phyloP scores from a whole-genome alignment of 64 coral and sea anemone species.

The Dendrophyllia cribrosa region DNA sequence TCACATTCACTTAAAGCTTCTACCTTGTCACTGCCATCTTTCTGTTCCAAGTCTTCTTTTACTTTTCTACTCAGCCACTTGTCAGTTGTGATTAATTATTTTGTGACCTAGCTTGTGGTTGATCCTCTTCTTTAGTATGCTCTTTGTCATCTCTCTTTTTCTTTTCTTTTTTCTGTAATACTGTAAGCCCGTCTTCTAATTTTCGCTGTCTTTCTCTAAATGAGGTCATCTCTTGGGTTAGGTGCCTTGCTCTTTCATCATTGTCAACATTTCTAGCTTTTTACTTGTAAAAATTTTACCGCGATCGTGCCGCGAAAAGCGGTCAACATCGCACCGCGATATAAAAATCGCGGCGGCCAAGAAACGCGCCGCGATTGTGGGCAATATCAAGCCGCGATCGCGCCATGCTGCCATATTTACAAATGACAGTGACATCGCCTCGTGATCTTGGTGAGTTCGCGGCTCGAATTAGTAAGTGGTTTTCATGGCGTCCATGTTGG shows the following conservation, averaged over 20 bases:
- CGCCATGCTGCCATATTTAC: too few relatives aligned
- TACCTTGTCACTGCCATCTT: constrained; percentile 24
- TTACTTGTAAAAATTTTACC: too few relatives aligned
- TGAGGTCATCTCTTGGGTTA: constrained; percentile 43
- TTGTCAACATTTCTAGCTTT: constrained; percentile 39
- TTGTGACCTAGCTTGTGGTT: constrained; percentile 19
- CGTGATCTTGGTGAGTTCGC: too few relatives aligned
- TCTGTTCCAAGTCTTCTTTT: constrained; percentile 36
- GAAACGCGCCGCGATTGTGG: too few relatives aligned
- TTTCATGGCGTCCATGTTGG: too few relatives aligned
- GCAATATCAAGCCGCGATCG: too few relatives aligned
- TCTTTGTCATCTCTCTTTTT: constrained; percentile 18
- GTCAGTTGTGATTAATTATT: constrained; percentile 62
- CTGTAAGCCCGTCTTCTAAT: constrained; percentile 46
- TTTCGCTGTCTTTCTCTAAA: constrained; percentile 34
- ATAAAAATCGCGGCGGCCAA: too few relatives aligned
- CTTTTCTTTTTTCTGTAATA: constrained; percentile 56
- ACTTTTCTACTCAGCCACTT: constrained; percentile 29
- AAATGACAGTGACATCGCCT: too few relatives aligned
- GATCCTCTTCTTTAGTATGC: background rate
- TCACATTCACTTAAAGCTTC: too few relatives aligned
- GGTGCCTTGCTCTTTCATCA: constrained; percentile 31
- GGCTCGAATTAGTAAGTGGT: too few relatives aligned
- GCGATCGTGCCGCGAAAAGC: too few relatives aligned
- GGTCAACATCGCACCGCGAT: too few relatives aligned